Evolutionary conservation across 2,113 vertebrate species (phyloP), one percentile per base, ranked within the genome.

Genomic region (Callocephalon fimbriatum): DNA sequence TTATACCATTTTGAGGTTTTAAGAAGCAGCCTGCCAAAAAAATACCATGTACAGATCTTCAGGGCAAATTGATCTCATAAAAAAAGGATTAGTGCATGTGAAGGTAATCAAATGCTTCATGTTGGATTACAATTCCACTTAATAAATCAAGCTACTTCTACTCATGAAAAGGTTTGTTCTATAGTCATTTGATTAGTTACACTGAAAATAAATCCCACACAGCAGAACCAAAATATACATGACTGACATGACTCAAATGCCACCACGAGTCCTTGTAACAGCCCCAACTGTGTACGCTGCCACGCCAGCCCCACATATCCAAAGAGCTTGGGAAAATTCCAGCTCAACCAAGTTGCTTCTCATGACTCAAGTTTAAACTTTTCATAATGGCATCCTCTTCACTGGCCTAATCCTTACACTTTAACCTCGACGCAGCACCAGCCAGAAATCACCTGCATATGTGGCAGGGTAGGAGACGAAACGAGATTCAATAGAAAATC

Each of bases 41-140:
- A 88, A 83, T 44, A 73, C 92, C 90, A 66, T 7, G 68, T 50
- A 93, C 71, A 93, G 88, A 81, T 86, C 89, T 80, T 35, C 27
- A 12, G 93, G 91, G 88, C 80, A 93, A 96, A 95, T 14, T 93
- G 83, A 96, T 88, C 90, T 96, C 94, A 95, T 92, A 95, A 97
- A 95, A 93, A 95, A 93, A 48, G 90, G 92, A 95, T 95, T 95
- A 92, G 86, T 4, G 83, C 7, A 5, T 32, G 38, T 32, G 15
- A 93, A 68, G 90, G 68, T 84, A 93, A 96, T 93, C 92, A 96
- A 95, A 95, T 54, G 77, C 91, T 95, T 95, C 90, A 61, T 29
- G 86, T 93, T 86, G 76, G 92, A 97, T 92, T 95, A 95, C 83
- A 91, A 89, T 95, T 71, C 79, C 68, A 89, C 88, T 95, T 97